Evolutionary conservation across 2,113 vertebrate genomes (phyloP), one percentile per base, ranked within the genome.

Genomic region (Grallaria varia): DNA sequence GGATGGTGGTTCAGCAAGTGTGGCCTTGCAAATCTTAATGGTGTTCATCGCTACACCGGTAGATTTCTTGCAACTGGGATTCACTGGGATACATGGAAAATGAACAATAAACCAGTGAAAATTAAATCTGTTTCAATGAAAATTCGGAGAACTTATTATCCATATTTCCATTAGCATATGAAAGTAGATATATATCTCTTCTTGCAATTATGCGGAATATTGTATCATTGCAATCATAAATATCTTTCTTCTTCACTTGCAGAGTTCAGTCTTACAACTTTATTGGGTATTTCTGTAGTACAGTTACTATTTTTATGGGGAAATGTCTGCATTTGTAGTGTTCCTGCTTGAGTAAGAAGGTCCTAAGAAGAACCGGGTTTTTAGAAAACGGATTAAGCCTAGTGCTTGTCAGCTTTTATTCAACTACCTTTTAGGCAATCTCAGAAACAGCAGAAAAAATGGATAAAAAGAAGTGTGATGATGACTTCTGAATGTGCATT

Each of bases 1-100:
- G 99, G 99, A 15, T 99, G 99, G 99, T 99, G 99, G 99, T 99
- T 99, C 96, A 99, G 84, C 95, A 98, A 98, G 72, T 99, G 99
- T 12, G 99, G 99, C 42, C 96, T 98, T 62, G 98, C 98, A n/a
- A 99, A 99, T 90, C 98, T 99, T 67, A 99, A 99, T 4, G 98
- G 98, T 49, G 94, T 97, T 55, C 98, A 98, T 33, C 96, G 87
- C 35, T 98, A 98, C 14, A 95, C 95, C 13, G 98, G 98, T 33
- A 97, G 88, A 67, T 93, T 97, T 81, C 95, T 89, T 71, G 81
- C 96, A 83, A 97, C 97, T 12, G 97, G 98, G 76, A 98, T 99
- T 93, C 97, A 97, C 60, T 99, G 99, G 99, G 98, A 98, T 93
- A 99, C 99, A 5, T 99, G 99, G 99, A 98, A 97, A 82, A 95